phyloP scores from a whole-genome alignment of 2,888 invertebrate species.

The Trilocha varians region DNA sequence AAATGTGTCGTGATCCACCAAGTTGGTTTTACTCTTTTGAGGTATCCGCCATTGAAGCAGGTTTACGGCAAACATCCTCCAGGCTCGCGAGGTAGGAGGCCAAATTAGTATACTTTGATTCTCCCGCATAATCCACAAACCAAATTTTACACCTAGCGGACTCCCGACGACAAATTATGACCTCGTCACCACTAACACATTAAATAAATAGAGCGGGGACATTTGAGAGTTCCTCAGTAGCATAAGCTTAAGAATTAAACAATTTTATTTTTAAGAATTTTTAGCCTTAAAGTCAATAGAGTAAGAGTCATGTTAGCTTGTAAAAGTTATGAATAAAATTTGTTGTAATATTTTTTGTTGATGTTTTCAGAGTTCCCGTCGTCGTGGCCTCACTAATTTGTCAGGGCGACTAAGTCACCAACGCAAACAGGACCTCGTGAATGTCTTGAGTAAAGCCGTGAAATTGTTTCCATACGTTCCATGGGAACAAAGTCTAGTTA shows the following conservation, averaged over 20 bases:
- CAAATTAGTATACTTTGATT: slow-evolving; percentile 26
- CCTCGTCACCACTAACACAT: slow-evolving; percentile 46
- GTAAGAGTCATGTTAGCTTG: neutral
- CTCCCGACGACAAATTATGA: slow-evolving; percentile 46
- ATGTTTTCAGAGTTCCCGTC: slow-evolving; percentile 41
- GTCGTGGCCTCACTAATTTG: slow-evolving; percentile 59
- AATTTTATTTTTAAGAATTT: neutral
- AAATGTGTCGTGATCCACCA: neutral
- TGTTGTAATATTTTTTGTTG: slow-evolving; percentile 26
- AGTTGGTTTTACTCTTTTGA: neutral
- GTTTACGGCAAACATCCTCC: slow-evolving; percentile 6
- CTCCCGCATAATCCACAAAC: slow-evolving; percentile 21
- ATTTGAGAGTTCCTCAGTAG: slow-evolving; percentile 52
- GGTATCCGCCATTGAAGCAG: neutral
- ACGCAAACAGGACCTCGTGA: slow-evolving; percentile 66
- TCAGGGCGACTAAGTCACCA: slow-evolving; percentile 59
- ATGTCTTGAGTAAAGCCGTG: slow-evolving; percentile 66
- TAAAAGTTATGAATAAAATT: neutral
- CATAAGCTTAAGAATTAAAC: slow-evolving; percentile 14
- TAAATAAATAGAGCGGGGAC: slow-evolving; percentile 51
- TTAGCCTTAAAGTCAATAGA: neutral
- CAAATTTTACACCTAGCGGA: slow-evolving; percentile 44
- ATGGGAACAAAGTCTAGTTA: slow-evolving; percentile 43
- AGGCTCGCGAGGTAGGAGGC: slow-evolving; percentile 23
- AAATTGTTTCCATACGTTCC: slow-evolving; percentile 61